Evolutionary conservation across 2,113 vertebrate species (phyloP), one percentile per base, ranked within the genome.

Genomic region (Hypanus sabinus): DNA sequence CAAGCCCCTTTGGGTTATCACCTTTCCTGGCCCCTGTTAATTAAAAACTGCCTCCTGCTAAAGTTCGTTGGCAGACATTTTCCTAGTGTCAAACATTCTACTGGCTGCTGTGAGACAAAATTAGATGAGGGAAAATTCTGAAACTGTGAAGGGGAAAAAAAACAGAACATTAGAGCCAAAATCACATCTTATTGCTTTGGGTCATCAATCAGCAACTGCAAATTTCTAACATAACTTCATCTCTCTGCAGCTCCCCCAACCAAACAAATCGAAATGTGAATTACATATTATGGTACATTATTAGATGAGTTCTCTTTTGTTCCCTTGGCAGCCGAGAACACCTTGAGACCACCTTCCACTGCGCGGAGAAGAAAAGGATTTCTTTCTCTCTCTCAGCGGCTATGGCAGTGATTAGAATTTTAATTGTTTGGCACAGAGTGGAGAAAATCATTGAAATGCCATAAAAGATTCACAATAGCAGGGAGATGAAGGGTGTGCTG

Each of bases 321-420:
- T 96, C 96, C 95, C 96, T 95, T 96, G 95, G 96, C 70, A 96
- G 96, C 95, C 91, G 96, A 96, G 97, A 97, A 96, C 96, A 97
- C 97, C 96, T 97, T 97, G 96, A 97, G 97, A 97, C 97, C 97
- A 97, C 96, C 96, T 97, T 97, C 96, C 96, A 94, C 94, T 94
- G 94, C 94, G 95, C 94, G 94, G 96, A 97, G 91, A 93, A 93
- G 71, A 96, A 96, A 96, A 96, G 95, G 94, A 95, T 95, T 95
- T 96, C 95, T 95, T 95, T 95, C 93, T 70, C 65, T 75, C 91
- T 75, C 91, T 30, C 91, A 73, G 70, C 0, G 24, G 77, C 94
- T 95, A 95, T 94, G 95, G 96, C 95, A 93, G 96, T 97, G 97
- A 97, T 97, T 97, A 97, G 96, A 97, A 97, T 97, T 97, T 97